Evolutionary conservation across 1,140 invertebrate genomes (phyloP), one percentile per base, ranked within the genome.

Genomic region (Cydia pomonella): DNA sequence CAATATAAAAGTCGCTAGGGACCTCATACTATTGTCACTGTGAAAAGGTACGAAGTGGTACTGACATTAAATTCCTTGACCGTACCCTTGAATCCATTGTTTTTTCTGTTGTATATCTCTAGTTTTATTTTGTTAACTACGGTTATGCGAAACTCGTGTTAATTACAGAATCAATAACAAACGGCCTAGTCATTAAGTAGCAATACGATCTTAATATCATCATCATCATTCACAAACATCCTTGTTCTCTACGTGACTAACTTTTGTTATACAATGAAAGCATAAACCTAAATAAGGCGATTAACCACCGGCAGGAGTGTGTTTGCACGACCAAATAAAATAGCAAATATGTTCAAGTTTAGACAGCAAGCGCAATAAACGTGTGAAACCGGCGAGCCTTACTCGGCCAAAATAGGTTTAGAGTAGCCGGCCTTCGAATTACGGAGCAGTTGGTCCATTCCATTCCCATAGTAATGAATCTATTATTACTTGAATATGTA

Each of bases 401-500:
- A 64, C 63, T 27, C 29, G 27, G 64, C 64, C 27, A 69, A 69
- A 69, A 69, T 69, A 69, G 64, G 64, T 69, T 69, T 33, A 69
- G 74, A 82, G 77, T 41, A 77, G 77, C 77, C 77, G 72, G 75
- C 79, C 79, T 82, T 81, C 81, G 73, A 77, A 76, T 80, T 78
- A 77, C 78, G 79, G 75, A 80, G 74, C 78, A 80, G 79, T 81
- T 76, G 76, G 64, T 38, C 64, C 78, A 79, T 82, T 80, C 76
- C 77, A 75, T 77, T 82, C 78, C 76, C 81, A 80, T 80, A 83
- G 64, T 77, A 77, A 81, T 73, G 76, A 78, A 79, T 76, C 76
- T 76, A 80, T 80, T 82, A 81, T 81, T 80, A 78, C 76, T 80
- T 79, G 77, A 64, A 78, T 80, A 84, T 82, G 80, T 77, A 82